Conservation (phyloP, 2,797 vertebrate genomes). For the Babyrousa celebensis region DNA sequence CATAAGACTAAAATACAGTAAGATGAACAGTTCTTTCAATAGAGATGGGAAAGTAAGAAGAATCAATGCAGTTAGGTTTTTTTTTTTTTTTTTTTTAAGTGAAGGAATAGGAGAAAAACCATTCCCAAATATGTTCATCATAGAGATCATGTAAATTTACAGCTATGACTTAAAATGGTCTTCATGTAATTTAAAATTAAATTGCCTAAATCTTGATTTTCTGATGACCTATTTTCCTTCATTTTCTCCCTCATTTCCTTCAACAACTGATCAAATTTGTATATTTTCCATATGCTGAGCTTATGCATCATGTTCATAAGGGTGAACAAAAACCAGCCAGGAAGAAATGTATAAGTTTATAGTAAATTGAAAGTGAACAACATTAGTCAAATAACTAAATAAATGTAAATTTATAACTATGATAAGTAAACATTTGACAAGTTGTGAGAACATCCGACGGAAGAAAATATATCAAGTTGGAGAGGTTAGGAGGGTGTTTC, state of each 20-base stretch:
- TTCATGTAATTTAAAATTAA: constrained; percentile 53
- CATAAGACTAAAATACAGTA: not conserved
- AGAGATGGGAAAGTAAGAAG: not conserved
- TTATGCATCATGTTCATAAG: not conserved
- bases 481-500: not conserved
- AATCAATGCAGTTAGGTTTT: not conserved
- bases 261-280: not conserved
- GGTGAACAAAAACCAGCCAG: not conserved
- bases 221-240: not conserved
- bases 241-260: not conserved
- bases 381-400: constrained; percentile 14
- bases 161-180: not conserved
- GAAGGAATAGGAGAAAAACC: not conserved
- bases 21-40: not conserved
- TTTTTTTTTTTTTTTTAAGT: not conserved
- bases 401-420: not conserved
- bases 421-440: not conserved
- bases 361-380: not conserved
- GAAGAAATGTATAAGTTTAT: not conserved
- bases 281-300: not conserved
- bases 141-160: not conserved
- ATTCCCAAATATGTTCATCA: not conserved
- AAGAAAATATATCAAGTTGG: not conserved
- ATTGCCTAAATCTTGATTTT: constrained; percentile 2
- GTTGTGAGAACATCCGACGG: not conserved